Base-by-base conservation (phyloP, 2,888 invertebrate species). In the Drosophila anomelani region DNA sequence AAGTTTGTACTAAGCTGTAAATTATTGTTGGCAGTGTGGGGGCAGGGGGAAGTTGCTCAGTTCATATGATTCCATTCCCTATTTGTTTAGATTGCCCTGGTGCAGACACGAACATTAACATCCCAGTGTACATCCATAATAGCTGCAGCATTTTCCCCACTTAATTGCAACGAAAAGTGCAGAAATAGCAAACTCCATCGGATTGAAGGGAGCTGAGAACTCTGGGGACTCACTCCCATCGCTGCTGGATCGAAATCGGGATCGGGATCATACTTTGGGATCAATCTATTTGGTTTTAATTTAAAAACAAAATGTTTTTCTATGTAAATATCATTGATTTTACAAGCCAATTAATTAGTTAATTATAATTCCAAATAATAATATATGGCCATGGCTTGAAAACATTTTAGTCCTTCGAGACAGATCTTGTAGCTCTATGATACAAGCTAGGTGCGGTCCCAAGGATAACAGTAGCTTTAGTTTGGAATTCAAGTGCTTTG, bases 141-240 rank as follows among this genome's bases (percentile, higher is more conserved):
- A 55, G 41, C 36, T 61, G 54, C 74, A 69, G 58, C 69, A 81
- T 72, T 72, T 81, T 78, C 76, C 76, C 72, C 68, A 57, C 76
- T 81, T 79, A 79, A 81, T 83, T 81, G 81, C 81, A 53, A 62
- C 49, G 20, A 26, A 7, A 55, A 62, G 51, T 53, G 72, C 47
- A 71, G 54, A 57, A 72, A 60, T 72, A 73, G 73, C 54, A 7
- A 51, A 44, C 57, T 61, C 15, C 26, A 20, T 26, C 12, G 66
- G 34, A 32, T 59, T 32, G 5, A 17, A 32, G 12, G 53, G 68
- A 15, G 44, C 29, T 3, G n/a, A 44, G 17, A 69, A 69, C 47
- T 44, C 68, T 67, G 8, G 17, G 17, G 54, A 46, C 54, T 68
- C 39, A 20, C 44, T 12, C n/a, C 26, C 26, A n/a, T 26, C 12